These are phyloP conservation scores for Anodontia alba DNA, from an alignment of 2,888 invertebrate genomes.

Conservation along the genomic window DNA sequence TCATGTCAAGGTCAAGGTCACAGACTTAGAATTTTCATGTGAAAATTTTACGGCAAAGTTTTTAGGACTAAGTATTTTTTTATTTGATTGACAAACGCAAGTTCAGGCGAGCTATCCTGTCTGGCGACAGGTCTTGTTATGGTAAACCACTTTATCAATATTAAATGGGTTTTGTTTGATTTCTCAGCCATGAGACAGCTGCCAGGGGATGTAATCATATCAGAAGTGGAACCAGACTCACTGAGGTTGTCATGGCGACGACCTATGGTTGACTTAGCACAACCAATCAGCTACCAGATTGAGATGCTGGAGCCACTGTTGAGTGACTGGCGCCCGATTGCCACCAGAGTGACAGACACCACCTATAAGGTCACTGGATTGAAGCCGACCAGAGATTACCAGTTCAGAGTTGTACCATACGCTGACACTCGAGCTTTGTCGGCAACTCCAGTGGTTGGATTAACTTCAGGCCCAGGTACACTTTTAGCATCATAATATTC, in stretches of 20 bases:
- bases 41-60: no score
- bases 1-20: no score
- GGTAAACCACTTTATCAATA: no score
- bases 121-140: no score
- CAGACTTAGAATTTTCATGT: no score
- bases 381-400: conserved; percentile 90
- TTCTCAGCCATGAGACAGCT: conserved; percentile 23
- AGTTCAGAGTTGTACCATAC: conserved; percentile 97
- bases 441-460: conserved; percentile 90
- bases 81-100: no score
- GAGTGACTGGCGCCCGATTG: conserved; percentile 86
- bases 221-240: conserved; percentile 69
- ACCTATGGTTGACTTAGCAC: conserved; percentile 64
- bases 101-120: no score
- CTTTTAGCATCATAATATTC: not conserved
- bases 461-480: conserved; percentile 72
- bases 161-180: no score
- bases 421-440: conserved; percentile 98
- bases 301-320: conserved; percentile 76
- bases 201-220: conserved; percentile 47
- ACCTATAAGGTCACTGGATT: conserved; percentile 73
- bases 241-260: conserved; percentile 78
- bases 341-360: conserved; percentile 73
- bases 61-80: no score
- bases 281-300: conserved; percentile 74